Conservation (phyloP, 1,140 invertebrate genomes). For the Dysdera silvatica region DNA sequence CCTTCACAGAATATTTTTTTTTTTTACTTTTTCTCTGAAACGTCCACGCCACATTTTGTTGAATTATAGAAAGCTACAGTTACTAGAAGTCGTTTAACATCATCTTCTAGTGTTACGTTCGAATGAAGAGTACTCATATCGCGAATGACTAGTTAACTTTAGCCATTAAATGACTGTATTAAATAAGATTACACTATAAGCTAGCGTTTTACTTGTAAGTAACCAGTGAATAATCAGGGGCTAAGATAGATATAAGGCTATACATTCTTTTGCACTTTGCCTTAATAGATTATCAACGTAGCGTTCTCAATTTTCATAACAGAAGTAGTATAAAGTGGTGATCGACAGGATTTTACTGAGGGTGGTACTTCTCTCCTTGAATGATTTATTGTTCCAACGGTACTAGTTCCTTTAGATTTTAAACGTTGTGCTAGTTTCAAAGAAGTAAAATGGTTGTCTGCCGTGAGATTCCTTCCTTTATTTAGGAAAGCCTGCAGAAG, state of each 20-base stretch:
- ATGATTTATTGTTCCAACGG: conserved; percentile 3
- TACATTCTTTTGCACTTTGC: background rate
- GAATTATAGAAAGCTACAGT: background rate
- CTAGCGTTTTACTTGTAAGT: too few species aligned
- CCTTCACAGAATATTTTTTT: too few species aligned
- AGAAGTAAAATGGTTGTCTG: background rate
- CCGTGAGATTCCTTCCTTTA: background rate
- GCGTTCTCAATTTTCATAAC: background rate
- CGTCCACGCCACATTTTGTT: background rate
- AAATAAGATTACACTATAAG: too few species aligned
- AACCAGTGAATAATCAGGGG: too few species aligned
- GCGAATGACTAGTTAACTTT: too few species aligned
- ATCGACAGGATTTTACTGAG: background rate
- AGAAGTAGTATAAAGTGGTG: background rate
- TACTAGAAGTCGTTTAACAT: background rate
- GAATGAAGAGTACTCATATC: background rate
- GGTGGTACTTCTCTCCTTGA: background rate
- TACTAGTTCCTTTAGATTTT: background rate
- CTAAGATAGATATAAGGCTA: too few species aligned
- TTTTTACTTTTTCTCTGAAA: background rate
- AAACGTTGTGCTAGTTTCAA: background rate
- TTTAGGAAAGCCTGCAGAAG: background rate
- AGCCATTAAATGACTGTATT: too few species aligned
- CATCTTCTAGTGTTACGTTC: background rate
- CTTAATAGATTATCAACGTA: background rate